These are phyloP conservation scores for Tringa solitaria DNA, from an alignment of 2,113 vertebrate species.

Conservation along the genomic window DNA sequence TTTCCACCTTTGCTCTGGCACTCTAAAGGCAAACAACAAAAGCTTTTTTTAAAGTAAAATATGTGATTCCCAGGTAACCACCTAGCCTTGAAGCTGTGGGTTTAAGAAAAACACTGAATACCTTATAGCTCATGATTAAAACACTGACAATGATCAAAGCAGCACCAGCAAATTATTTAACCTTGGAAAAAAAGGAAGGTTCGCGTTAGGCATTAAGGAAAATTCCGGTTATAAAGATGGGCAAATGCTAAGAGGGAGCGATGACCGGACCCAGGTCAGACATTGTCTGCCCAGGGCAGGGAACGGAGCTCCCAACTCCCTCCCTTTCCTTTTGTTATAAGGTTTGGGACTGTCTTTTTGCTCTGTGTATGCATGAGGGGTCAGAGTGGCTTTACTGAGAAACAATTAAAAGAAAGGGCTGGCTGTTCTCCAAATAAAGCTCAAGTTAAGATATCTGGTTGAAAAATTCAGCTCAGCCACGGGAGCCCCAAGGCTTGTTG, in stretches of 20 bases:
- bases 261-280: neutral
- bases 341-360: neutral
- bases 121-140: neutral
- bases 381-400: neutral
- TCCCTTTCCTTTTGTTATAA: rapidly evolving
- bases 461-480: neutral
- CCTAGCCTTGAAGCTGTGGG: neutral
- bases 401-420: neutral
- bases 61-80: neutral
- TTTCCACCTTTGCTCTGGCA: neutral
- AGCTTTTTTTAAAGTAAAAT: neutral
- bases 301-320: neutral
- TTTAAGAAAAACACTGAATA: neutral
- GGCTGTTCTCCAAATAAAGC: neutral
- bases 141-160: neutral
- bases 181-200: neutral
- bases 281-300: neutral
- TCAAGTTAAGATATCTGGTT: rapidly evolving
- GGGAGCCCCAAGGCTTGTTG: neutral
- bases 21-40: neutral
- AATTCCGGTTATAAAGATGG: neutral
- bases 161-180: neutral
- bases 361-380: neutral
- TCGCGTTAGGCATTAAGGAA: neutral
- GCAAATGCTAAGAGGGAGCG: neutral